Percentiles rank a stretch among this genome's conserved stretches.
These are phyloP conservation scores for Epinotia bilunana DNA, from an alignment of 2,888 invertebrate genomes.

Conservation along the genomic window DNA sequence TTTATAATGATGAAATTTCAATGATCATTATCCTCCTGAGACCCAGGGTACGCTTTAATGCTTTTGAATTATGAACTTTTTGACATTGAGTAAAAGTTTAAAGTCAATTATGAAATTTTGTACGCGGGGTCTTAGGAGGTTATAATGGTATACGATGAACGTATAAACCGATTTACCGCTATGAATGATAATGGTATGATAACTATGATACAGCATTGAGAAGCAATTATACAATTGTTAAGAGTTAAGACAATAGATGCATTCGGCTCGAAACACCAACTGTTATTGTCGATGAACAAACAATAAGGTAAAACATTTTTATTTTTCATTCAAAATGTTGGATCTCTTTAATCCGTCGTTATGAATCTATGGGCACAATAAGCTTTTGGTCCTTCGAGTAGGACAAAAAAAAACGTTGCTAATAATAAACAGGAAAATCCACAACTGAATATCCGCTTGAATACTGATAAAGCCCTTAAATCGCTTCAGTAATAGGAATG, in stretches of 20 bases:
- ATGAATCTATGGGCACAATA: neutral
- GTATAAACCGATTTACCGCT: slow-evolving; percentile 43
- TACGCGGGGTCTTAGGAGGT: no score
- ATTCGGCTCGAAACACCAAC: slow-evolving; percentile 37
- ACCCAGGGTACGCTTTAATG: no score
- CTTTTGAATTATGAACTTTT: no score
- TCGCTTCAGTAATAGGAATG: slow-evolving; percentile 56
- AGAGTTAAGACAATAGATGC: slow-evolving; percentile 46
- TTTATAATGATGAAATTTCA: slow-evolving; percentile 35
- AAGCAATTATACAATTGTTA: slow-evolving; percentile 44
- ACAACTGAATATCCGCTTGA: slow-evolving; percentile 19
- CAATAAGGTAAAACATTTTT: slow-evolving; percentile 35
- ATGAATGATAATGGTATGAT: slow-evolving; percentile 41
- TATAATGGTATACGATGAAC: slow-evolving; percentile 31
- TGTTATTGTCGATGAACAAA: slow-evolving; percentile 45
- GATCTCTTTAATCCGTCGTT: slow-evolving; percentile 13
- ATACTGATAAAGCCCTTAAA: slow-evolving; percentile 54
- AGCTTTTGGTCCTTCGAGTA: slow-evolving; percentile 20
- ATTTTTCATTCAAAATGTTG: slow-evolving; percentile 3
- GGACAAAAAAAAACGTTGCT: slow-evolving; percentile 13
- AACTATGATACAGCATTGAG: slow-evolving; percentile 31
- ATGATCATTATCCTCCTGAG: no score
- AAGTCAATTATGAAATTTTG: no score
- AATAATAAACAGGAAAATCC: slow-evolving; percentile 22
- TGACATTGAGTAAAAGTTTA: no score